Evolutionary conservation across 1,140 invertebrate species (phyloP), one percentile per base, ranked within the genome.

Genomic region (Trichoplusia ni): DNA sequence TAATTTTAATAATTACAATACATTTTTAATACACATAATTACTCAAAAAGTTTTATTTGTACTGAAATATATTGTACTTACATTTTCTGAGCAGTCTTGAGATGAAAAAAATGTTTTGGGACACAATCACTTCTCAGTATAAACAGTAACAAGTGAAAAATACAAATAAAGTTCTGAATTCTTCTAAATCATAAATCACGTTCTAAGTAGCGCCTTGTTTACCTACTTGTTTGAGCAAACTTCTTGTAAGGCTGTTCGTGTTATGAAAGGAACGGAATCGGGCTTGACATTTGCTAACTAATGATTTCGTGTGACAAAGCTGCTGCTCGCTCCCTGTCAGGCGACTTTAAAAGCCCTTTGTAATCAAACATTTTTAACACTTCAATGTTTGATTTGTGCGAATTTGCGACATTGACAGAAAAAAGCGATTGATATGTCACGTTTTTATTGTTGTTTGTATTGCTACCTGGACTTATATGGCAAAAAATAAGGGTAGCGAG

Each of bases 341-440:
- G 75, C 73, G 73, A 79, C 79, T 79, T 79, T 56, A 69, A 79
- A 83, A 77, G 62, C 71, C 64, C 75, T 77, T 87, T 89, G 84
- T 88, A 59, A 77, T 74, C 68, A 65, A 64, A 74, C 81, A 88
- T 77, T 82, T 85, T 86, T 88, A 88, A 89, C 88, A 89, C 86
- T 88, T 86, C 84, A 88, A 79, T 88, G 73, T 90, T 90, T 89
- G 88, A 90, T 90, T 86, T 88, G 88, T 84, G 81, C 79, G 86
- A 87, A 88, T 87, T 79, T 80, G 73, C 69, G 79, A 83, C 77
- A 80, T 79, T 66, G 37, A 71, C 64, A 86, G 86, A 80, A 84
- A 90, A 87, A 76, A 75, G 19, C 85, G 76, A 90, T 90, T 89
- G 88, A 90, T 74, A 89, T 71, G 77, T 90, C 76, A 81, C 80